Conservation (phyloP, 1,140 invertebrate genomes). For the Potamilus streckersoni region DNA sequence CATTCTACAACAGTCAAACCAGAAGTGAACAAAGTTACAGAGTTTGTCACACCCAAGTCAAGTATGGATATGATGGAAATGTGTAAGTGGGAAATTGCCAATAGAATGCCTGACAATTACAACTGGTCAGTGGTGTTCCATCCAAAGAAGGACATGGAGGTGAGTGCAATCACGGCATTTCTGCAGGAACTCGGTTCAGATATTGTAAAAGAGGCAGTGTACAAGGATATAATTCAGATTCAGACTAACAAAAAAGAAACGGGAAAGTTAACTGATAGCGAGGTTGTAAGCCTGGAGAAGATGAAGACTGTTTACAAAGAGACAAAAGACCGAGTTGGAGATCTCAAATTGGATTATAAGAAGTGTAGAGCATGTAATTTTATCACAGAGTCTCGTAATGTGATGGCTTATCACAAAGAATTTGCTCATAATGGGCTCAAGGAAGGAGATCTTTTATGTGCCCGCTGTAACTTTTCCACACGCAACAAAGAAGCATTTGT, state of each 20-base stretch:
- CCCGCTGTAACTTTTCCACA: conserved; percentile 82
- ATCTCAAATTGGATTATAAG: conserved; percentile 81
- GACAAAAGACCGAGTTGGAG: conserved; percentile 75
- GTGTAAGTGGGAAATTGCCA: conserved; percentile 49
- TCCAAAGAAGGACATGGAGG: conserved; percentile 46
- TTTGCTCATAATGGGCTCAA: conserved; percentile 82
- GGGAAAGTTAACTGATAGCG: conserved; percentile 77
- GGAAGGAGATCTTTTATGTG: conserved; percentile 80
- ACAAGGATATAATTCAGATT: conserved; percentile 87
- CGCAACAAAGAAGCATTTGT: conserved; percentile 87
- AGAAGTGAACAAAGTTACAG: conserved; percentile 67
- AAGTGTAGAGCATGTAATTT: conserved; percentile 94
- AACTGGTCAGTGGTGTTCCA: conserved; percentile 46
- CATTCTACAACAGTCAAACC: conserved; percentile 74
- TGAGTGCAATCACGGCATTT: conserved; percentile 86
- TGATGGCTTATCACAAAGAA: conserved; percentile 90
- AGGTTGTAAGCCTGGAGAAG: conserved; percentile 84
- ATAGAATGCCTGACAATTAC: conserved; percentile 48
- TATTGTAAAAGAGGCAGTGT: conserved; percentile 92
- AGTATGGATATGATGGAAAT: conserved; percentile 53
- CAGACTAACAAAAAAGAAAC: conserved; percentile 81
- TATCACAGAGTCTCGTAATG: conserved; percentile 88
- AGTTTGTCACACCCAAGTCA: conserved; percentile 35
- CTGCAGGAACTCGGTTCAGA: conserved; percentile 92
- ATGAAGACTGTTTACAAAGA: conserved; percentile 81